Evolutionary conservation across 2,888 invertebrate genomes (phyloP), one percentile per base, ranked within the genome.

Genomic region (Lasioglossum pauxillum): DNA sequence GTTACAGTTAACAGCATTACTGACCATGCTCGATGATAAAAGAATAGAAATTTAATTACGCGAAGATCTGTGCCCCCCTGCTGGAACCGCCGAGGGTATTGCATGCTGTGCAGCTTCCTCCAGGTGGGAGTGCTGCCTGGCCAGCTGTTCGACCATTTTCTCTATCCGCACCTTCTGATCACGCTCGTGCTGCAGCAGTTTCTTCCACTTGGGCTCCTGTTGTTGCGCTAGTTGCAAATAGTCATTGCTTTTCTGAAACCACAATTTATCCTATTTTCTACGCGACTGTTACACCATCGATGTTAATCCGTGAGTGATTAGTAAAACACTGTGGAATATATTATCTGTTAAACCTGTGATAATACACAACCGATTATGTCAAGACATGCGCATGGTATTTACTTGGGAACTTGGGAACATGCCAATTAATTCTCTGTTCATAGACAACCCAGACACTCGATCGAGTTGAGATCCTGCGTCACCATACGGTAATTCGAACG

Each of bases 81-180:
- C 82, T 67, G 93, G 89, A 60, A 89, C 90, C 14, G 91, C 92
- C 27, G 92, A 90, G 69, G 95, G 95, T 64, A 95, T 94, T 57
- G 96, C 96, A 85, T 97, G 96, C 44, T 97, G 97, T 57, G 98
- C 98, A 3, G 98, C 99, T 95, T 98, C 98, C 96, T 99, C 99
- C 89, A 99, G 96, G 92, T 98, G 98, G 82, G 99, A 99, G 95
- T 99, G 99, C 95, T 99, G 99, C 90, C 98, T 97, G 23, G 99
- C 99, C 87, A 99, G 96, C 93, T 99, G 99, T 95, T 99, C 99
- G 27, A 99, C 98, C 96, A 99, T 98, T 94, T 99, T 99, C 94
- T 99, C 99, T 88, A 99, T 96, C 74, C 98, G 97, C 95, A 98
- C 96, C 93, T 99, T 97, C 95, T 99, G 99, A 90, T 99, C 99